Base-by-base conservation (phyloP, 2,113 vertebrate genomes). In the Chaenogobius annularis region DNA sequence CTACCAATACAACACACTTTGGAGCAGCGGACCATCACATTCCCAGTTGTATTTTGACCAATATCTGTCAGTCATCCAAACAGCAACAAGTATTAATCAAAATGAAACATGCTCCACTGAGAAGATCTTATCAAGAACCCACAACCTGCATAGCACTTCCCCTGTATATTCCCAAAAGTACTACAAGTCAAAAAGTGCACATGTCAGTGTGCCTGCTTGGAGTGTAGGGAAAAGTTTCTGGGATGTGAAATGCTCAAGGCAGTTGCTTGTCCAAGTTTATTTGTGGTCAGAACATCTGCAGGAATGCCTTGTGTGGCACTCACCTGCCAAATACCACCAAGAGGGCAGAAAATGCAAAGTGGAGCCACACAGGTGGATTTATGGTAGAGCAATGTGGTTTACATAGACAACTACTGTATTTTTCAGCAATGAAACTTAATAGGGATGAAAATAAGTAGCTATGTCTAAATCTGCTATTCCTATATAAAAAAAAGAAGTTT, bases 11-110 rank as follows among this genome's bases (percentile, higher is more conserved):
- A 75, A 77, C 80, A 79, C 71, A 71, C 79, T 69, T 81, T 75
- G 19, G 70, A 78, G 87, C 87, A 90, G 66, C 76, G 37, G 89
- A 90, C 89, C 87, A 91, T 91, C 88, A 90, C 86, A 88, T 90
- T 81, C 76, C 46, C 70, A 69, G 40, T 82, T 83, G 70, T 86
- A 78, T 80, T 83, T 75, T 67, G 66, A 85, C 73, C 72, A 79
- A 85, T 84, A 81, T 83, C 76, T 79, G 74, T 87, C 86, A 73
- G 69, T 80, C 86, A 80, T 74, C 72, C 71, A 80, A 78, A 70
- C 43, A 22, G 61, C 50, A 82, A 82, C 70, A 74, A 66, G 66
- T 79, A 81, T 86, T 82, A 79, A 78, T 89, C 77, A 89, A 75
- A 82, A 64, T 40, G 67, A 83, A 73, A 75, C 19, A 43, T 23